Conservation (phyloP, 2,113 vertebrate species). For the Helogale parvula region DNA sequence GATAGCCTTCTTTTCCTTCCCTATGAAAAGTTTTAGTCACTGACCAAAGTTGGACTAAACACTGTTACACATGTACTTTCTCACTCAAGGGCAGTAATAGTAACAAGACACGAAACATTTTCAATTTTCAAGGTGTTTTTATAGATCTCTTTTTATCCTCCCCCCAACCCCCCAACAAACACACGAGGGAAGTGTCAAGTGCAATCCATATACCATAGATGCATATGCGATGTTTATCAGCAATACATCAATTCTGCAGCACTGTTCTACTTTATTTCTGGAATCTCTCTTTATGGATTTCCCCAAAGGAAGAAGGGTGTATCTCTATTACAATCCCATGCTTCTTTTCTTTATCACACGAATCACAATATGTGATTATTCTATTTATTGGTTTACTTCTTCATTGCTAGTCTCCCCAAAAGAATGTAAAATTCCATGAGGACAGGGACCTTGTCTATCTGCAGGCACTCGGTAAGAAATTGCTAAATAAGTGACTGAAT, state of each 20-base stretch:
- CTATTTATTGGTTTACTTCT: constrained; percentile 31
- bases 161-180: rapidly evolving
- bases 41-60: not conserved
- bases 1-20: not conserved
- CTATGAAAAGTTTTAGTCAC: not conserved
- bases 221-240: not conserved
- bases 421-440: not conserved
- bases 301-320: not conserved
- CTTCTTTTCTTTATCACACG: constrained; percentile 37
- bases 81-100: not conserved
- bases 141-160: constrained; percentile 17
- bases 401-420: not conserved
- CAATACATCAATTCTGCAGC: not conserved
- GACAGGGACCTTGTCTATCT: not conserved
- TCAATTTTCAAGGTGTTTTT: not conserved
- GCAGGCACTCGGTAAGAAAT: constrained; percentile 5
- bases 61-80: not conserved
- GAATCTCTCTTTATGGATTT: constrained; percentile 53
- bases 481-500: not conserved
- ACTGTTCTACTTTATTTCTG: not conserved
- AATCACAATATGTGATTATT: constrained; percentile 14
- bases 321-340: not conserved
- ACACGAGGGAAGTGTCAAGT: not conserved
- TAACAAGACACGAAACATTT: not conserved
- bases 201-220: not conserved